phyloP scores from a whole-genome alignment of 2,113 vertebrate genomes.

The Neodon shergylaensis region DNA sequence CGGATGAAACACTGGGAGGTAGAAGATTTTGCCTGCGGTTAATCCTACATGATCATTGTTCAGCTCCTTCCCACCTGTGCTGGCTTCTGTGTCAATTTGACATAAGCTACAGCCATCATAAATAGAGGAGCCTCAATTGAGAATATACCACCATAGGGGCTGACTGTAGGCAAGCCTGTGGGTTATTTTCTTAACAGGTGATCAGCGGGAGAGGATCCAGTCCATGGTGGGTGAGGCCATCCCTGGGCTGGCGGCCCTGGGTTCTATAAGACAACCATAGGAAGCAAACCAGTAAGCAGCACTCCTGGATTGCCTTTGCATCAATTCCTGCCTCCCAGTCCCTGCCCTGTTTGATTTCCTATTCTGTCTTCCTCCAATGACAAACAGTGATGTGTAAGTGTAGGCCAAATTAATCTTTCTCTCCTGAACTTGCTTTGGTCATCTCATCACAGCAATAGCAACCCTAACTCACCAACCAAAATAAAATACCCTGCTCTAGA shows the following conservation, averaged over 20 bases:
- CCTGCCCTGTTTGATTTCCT: background rate
- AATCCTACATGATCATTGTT: background rate
- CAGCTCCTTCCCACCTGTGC: background rate
- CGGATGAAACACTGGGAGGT: background rate
- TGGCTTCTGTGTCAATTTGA: background rate
- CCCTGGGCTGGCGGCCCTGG: background rate
- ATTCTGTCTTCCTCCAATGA: background rate
- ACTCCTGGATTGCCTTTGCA: background rate
- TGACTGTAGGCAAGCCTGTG: background rate
- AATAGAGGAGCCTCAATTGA: background rate
- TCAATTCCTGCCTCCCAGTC: background rate
- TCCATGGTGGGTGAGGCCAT: background rate
- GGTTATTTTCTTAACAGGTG: background rate
- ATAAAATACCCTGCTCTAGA: background rate
- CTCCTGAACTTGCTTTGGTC: background rate
- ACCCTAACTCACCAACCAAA: background rate
- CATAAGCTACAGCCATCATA: background rate
- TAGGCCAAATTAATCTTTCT: too few species aligned
- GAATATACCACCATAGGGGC: background rate
- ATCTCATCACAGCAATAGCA: too few species aligned
- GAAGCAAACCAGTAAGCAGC: background rate
- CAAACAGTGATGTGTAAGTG: too few species aligned
- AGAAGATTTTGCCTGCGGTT: background rate
- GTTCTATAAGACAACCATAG: background rate
- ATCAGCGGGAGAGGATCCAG: background rate